Evolutionary conservation across 2,797 vertebrate species (phyloP).

Genomic region (Chromis chromis): DNA sequence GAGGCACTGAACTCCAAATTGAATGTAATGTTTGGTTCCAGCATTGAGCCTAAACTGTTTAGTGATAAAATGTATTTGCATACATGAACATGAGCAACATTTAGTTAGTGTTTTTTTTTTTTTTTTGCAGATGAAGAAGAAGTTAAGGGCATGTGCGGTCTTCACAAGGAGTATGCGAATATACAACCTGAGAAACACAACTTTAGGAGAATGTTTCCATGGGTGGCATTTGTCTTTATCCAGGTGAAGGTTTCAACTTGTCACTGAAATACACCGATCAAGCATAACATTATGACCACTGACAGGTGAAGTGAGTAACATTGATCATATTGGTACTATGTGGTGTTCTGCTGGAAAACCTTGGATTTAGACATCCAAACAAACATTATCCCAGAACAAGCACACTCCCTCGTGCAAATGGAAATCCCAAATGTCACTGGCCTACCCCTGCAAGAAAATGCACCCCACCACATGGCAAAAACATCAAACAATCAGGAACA

Average conservation of each 20-base stretch:
- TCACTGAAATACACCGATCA: neutral
- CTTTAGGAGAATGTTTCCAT: slow-evolving; percentile 58
- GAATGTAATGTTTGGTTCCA: neutral
- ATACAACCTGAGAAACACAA: accelerated
- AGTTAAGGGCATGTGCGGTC: slow-evolving; percentile 72
- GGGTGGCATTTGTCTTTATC: slow-evolving; percentile 39
- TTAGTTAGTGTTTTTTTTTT: neutral
- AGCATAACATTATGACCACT: too few species aligned
- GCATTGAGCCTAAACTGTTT: neutral
- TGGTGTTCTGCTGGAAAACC: too few species aligned
- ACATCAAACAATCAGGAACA: too few species aligned
- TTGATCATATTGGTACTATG: too few species aligned
- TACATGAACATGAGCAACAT: neutral
- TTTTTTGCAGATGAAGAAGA: slow-evolving; percentile 67
- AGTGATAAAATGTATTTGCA: neutral
- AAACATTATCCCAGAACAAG: too few species aligned
- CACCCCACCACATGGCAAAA: too few species aligned
- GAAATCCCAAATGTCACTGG: too few species aligned
- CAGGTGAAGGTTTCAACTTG: slow-evolving; percentile 48
- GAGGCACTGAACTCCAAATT: slow-evolving; percentile 2
- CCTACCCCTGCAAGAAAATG: too few species aligned
- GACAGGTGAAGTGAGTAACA: too few species aligned
- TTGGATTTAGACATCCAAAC: too few species aligned
- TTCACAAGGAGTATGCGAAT: slow-evolving; percentile 41
- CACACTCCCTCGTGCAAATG: too few species aligned